These are phyloP conservation scores for Arnoldichthys spilopterus DNA, from an alignment of 2,797 vertebrate species.

Conservation along the genomic window DNA sequence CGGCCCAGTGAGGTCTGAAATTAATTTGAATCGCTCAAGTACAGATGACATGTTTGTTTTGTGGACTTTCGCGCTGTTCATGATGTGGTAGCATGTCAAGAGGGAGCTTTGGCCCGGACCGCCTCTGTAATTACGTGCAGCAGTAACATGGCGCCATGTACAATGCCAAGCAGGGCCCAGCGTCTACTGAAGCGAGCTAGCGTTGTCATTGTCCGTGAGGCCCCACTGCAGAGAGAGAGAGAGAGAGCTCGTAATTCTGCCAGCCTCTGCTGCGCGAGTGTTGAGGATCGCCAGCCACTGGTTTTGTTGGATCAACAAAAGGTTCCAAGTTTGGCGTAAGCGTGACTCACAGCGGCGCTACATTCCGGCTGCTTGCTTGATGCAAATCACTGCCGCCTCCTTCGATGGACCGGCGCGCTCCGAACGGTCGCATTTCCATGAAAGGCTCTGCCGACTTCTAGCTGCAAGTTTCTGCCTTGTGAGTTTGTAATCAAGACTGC, in stretches of 20 bases:
- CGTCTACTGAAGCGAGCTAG: neutral
- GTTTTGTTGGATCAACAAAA: slow-evolving; percentile 31
- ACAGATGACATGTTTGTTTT: slow-evolving; percentile 49
- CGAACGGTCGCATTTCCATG: slow-evolving; percentile 30
- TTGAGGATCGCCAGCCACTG: neutral
- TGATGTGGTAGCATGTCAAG: slow-evolving; percentile 55
- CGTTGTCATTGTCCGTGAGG: slow-evolving; percentile 2
- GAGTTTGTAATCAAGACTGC: slow-evolving; percentile 49
- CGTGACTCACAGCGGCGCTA: slow-evolving; percentile 28
- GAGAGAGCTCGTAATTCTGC: slow-evolving; percentile 20
- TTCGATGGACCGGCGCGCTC: neutral
- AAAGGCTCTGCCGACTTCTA: slow-evolving; percentile 34
- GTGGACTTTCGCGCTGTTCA: slow-evolving; percentile 33
- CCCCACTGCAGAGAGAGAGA: neutral
- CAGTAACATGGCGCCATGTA: slow-evolving; percentile 50
- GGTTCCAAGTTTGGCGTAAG: slow-evolving; percentile 33
- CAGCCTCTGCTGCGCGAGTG: slow-evolving; percentile 16
- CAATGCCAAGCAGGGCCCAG: slow-evolving; percentile 44
- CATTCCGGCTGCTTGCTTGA: slow-evolving; percentile 23
- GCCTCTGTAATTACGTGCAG: slow-evolving; percentile 53
- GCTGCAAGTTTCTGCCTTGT: slow-evolving; percentile 30
- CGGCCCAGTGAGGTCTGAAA: slow-evolving; percentile 38
- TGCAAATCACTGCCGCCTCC: slow-evolving; percentile 27
- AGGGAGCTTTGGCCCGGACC: slow-evolving; percentile 33
- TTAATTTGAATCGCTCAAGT: slow-evolving; percentile 28